Evolutionary conservation across 2,888 invertebrate species (phyloP), one percentile per base, ranked within the genome.

Genomic region (Drosophila nr. medialis): DNA sequence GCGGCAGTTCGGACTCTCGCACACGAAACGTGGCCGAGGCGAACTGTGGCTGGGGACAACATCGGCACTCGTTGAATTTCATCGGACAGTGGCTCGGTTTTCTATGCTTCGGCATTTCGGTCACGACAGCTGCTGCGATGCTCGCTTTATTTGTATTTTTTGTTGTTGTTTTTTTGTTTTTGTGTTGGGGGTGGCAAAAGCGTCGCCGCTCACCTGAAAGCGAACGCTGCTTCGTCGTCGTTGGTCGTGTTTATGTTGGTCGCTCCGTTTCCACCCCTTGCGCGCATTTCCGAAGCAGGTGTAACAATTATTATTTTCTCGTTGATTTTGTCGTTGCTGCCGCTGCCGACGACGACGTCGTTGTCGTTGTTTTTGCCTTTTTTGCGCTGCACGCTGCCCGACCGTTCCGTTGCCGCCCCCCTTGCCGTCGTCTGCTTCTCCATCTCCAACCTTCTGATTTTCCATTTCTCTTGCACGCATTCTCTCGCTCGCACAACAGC

Each of bases 261-360:
- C 58, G 76, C 72, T 63, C 48, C 68, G 63, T 62, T 79, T 71
- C 79, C 81, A 83, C 82, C 85, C 77, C 74, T 71, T 64, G 71
- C 73, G 72, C 70, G 77, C 74, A 81, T 85, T 83, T 83, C 85
- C 89, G 85, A 88, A 91, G 90, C 92, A 92, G 91, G 91, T 91
- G 91, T 91, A 92, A 91, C 90, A 91, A 88, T 91, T 91, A 85
- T 90, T 88, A 89, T 90, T 89, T 91, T 90, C 90, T 86, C 90
- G 90, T 90, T 91, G 88, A 89, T 90, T 90, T 91, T 89, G 88
- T 75, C 82, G 72, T 74, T 77, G 76, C 67, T 72, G 77, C 48
- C 64, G 79, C 75, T 72, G 83, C 72, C 67, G 74, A 32, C 74
- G 73, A 62, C 64, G 76, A 38, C 66, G 21, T 21, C 13, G 40